phyloP scores from a whole-genome alignment of 1,140 invertebrate species.

The Achroia grisella region DNA sequence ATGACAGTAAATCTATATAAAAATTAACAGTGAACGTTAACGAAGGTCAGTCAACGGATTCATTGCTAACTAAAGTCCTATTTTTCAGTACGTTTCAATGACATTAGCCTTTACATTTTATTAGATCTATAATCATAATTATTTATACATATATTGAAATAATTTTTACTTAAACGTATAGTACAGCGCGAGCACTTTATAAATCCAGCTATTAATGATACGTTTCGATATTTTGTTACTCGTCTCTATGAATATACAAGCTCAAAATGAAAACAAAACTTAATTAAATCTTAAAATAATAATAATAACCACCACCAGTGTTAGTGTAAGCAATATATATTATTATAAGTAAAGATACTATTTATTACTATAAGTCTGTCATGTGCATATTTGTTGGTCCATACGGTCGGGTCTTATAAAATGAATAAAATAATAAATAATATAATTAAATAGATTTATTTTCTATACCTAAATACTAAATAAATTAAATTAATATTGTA shows the following conservation, averaged over 20 bases:
- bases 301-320: constrained; percentile 58
- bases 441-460: too few relatives aligned
- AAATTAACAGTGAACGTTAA: constrained; percentile 36
- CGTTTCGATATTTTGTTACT: constrained; percentile 1
- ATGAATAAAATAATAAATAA: constrained; percentile 5
- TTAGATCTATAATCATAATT: constrained; percentile 16
- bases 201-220: constrained; percentile 13
- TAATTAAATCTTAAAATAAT: constrained; percentile 35
- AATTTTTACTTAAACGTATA: too few relatives aligned
- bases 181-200: constrained; percentile 14
- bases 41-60: constrained; percentile 30
- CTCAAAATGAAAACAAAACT: constrained; percentile 26
- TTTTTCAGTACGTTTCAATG: constrained; percentile 37
- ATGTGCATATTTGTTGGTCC: constrained; percentile 65
- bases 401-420: constrained; percentile 15
- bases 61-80: constrained; percentile 38
- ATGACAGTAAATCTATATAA: constrained; percentile 15
- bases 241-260: constrained; percentile 57
- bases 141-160: too few relatives aligned
- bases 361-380: constrained; percentile 33
- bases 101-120: constrained; percentile 34
- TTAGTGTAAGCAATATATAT: constrained; percentile 43
- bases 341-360: constrained; percentile 10
- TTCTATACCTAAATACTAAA: too few relatives aligned
- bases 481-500: too few relatives aligned